These are phyloP conservation scores for Periophthalmodon schlosseri DNA, from an alignment of 2,113 vertebrate species.

Conservation along the genomic window DNA sequence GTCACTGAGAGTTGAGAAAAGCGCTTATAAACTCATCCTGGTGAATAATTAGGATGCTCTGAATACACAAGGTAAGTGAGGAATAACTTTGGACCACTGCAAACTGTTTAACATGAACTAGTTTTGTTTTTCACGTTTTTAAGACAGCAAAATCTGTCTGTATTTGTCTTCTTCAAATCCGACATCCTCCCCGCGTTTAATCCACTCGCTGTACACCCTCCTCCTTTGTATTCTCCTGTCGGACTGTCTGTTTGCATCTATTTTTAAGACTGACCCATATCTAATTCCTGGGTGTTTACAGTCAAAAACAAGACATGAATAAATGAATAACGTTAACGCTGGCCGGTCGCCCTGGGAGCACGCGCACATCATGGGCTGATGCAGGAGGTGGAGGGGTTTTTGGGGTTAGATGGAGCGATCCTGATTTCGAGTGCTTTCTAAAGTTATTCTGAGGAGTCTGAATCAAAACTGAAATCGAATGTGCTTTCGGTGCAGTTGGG, in stretches of 20 bases:
- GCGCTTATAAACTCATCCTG: too few relatives aligned
- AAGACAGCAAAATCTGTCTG: neutral
- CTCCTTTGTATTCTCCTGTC: slow-evolving; percentile 1
- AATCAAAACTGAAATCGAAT: neutral
- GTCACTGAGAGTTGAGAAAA: too few relatives aligned
- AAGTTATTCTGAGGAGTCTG: neutral
- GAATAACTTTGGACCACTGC: too few relatives aligned
- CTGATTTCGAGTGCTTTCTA: neutral
- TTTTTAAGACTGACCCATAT: slow-evolving; percentile 18
- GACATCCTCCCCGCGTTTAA: neutral
- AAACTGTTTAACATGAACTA: too few relatives aligned
- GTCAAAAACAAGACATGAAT: slow-evolving; percentile 16
- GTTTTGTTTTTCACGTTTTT: too few relatives aligned
- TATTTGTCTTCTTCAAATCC: neutral
- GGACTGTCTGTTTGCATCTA: slow-evolving; percentile 14
- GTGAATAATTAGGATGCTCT: too few relatives aligned
- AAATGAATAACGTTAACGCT: slow-evolving; percentile 11
- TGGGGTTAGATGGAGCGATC: neutral
- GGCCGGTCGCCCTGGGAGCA: neutral
- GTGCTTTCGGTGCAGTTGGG: neutral
- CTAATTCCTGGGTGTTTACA: slow-evolving; percentile 14
- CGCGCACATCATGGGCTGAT: neutral
- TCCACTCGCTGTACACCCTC: neutral
- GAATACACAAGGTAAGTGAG: too few relatives aligned
- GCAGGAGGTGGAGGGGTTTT: slow-evolving; percentile 9